Percentiles rank a stretch among this genome's conserved stretches.
Evolutionary conservation across 1,140 invertebrate genomes (phyloP).

Genomic region (Apis dorsata): DNA sequence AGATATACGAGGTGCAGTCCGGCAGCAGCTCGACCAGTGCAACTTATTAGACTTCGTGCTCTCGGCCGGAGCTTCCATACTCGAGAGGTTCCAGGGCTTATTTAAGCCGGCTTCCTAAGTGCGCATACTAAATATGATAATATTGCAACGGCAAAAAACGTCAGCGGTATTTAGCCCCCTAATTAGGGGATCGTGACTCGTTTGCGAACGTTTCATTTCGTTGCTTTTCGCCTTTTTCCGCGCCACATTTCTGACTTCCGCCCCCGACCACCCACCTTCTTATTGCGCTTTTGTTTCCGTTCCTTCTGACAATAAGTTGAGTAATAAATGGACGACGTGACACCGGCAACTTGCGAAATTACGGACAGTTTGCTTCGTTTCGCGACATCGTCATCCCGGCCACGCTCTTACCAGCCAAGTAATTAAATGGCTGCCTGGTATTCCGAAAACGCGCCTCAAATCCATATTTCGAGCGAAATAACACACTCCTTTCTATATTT

Average conservation of each 20-base stretch:
- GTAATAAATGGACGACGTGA: conserved; percentile 64
- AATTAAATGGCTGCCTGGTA: conserved; percentile 37
- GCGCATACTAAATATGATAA: conserved; percentile 81
- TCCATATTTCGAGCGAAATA: background rate
- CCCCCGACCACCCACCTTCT: conserved; percentile 48
- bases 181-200: conserved; percentile 80
- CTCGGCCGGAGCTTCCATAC: conserved; percentile 67
- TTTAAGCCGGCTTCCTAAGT: conserved; percentile 80
- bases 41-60: conserved; percentile 79
- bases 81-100: conserved; percentile 74
- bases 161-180: conserved; percentile 80
- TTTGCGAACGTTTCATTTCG: conserved; percentile 78
- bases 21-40: conserved; percentile 71
- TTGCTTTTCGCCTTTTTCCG: conserved; percentile 67
- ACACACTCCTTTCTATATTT: background rate
- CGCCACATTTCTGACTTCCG: conserved; percentile 24
- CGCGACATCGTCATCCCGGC: background rate
- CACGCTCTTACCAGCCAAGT: conserved; percentile 12
- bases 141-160: conserved; percentile 80
- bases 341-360: conserved; percentile 45
- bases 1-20: conserved; percentile 74
- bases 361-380: conserved; percentile 37
- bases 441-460: conserved; percentile 31
- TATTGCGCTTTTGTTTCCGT: conserved; percentile 69
- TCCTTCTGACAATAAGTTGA: conserved; percentile 67